Percentiles rank a stretch among this genome's conserved stretches.
Evolutionary conservation across 2,888 invertebrate genomes (phyloP).

Genomic region (Dicyrtomina minuta): DNA sequence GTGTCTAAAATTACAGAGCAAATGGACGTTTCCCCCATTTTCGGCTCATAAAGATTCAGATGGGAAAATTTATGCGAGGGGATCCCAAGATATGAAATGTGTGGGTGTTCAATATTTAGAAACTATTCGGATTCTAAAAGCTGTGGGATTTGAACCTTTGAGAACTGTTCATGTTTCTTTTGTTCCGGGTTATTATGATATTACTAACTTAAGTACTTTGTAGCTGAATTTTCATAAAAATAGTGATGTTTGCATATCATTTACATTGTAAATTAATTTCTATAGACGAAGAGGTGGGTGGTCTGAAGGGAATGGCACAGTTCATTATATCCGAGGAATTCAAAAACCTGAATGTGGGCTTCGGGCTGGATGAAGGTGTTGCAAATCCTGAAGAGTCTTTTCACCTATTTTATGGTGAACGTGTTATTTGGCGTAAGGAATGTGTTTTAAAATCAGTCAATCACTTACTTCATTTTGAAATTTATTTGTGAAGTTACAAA

Average conservation of each 20-base stretch:
- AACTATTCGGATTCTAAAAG: constrained; percentile 66
- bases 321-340: constrained; percentile 75
- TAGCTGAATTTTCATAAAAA: too few species aligned
- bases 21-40: constrained; percentile 89
- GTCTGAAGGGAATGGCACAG: constrained; percentile 74
- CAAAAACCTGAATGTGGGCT: constrained; percentile 74
- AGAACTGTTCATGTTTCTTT: constrained; percentile 71
- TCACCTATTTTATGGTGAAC: constrained; percentile 72
- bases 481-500: too few species aligned
- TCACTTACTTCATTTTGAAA: background rate
- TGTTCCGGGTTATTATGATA: constrained; percentile 67
- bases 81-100: constrained; percentile 87
- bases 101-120: constrained; percentile 75
- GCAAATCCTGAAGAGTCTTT: too few species aligned
- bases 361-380: constrained; percentile 85
- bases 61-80: constrained; percentile 84
- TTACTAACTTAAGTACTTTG: too few species aligned
- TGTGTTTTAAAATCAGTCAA: background rate
- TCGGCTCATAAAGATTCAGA: constrained; percentile 75
- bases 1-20: too few species aligned
- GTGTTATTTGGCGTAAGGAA: constrained; percentile 82
- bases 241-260: too few species aligned
- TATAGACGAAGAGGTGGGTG: constrained; percentile 86
- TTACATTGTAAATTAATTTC: constrained; percentile 30
- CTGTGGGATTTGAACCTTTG: constrained; percentile 61